These are phyloP conservation scores for Dexiosoma caninum DNA, from an alignment of 2,888 invertebrate genomes.

Conservation along the genomic window DNA sequence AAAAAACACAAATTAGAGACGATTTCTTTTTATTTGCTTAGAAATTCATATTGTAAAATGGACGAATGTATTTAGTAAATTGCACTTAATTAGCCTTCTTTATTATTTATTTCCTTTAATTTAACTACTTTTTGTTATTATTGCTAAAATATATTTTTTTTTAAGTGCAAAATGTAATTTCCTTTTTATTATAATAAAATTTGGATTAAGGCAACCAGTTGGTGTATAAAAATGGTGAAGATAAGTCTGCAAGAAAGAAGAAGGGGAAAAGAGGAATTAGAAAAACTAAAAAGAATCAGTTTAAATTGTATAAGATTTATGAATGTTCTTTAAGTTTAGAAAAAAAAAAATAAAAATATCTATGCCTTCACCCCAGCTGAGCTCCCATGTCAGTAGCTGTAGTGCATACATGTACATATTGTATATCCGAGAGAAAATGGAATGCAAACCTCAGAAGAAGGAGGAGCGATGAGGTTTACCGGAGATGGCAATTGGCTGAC, in stretches of 20 bases:
- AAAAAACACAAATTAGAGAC: conserved; percentile 33
- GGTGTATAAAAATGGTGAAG: conserved; percentile 54
- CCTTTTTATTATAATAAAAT: conserved; percentile 45
- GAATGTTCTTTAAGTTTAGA: too few relatives aligned
- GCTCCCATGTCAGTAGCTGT: too few relatives aligned
- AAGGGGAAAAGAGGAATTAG: background rate
- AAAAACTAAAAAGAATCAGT: conserved; percentile 4
- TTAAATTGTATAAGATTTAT: background rate
- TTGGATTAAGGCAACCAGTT: conserved; percentile 62
- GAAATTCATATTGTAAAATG: conserved; percentile 52
- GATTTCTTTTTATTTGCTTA: conserved; percentile 28
- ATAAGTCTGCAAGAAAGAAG: conserved; percentile 53
- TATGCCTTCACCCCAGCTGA: too few relatives aligned
- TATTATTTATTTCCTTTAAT: conserved; percentile 21
- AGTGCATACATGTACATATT: too few relatives aligned
- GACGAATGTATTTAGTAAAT: conserved; percentile 46
- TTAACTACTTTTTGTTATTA: conserved; percentile 33
- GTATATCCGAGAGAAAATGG: too few relatives aligned
- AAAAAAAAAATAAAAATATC: too few relatives aligned
- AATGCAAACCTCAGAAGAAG: too few relatives aligned
- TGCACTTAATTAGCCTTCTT: conserved; percentile 7
- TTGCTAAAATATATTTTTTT: background rate
- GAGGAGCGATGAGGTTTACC: too few relatives aligned
- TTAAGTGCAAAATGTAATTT: conserved; percentile 12
- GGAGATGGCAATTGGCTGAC: too few relatives aligned